These are phyloP conservation scores for Himalopsyche tibetana DNA, from an alignment of 2,888 invertebrate genomes.

Conservation along the genomic window DNA sequence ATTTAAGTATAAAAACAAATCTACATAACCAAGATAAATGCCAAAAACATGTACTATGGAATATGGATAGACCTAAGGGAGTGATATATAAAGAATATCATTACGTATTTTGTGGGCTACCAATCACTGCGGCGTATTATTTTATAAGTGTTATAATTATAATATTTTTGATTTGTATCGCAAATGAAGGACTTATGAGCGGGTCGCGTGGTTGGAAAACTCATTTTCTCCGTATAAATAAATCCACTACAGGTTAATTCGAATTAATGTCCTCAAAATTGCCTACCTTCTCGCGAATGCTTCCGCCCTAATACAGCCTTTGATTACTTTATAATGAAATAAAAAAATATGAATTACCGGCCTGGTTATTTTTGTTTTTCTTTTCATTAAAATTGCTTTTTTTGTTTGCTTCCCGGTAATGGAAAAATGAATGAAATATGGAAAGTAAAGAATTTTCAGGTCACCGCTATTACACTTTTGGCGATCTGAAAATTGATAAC, in stretches of 20 bases:
- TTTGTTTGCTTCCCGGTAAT: neutral
- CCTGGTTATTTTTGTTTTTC: conserved; percentile 10
- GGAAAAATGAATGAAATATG: too few relatives aligned
- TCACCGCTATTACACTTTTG: too few relatives aligned
- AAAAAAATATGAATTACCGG: conserved; percentile 15
- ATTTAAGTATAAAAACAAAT: too few relatives aligned
- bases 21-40: too few relatives aligned
- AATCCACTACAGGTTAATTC: conserved; percentile 41
- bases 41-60: too few relatives aligned
- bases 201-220: conserved; percentile 44
- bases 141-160: conserved; percentile 28
- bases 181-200: conserved; percentile 31
- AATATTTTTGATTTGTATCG: conserved; percentile 20
- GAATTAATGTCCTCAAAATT: conserved; percentile 29
- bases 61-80: too few relatives aligned
- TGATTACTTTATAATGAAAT: conserved; percentile 34
- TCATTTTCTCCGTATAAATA: conserved; percentile 35
- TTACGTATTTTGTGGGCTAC: neutral
- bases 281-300: conserved; percentile 5
- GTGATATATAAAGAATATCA: too few relatives aligned
- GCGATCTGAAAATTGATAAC: too few relatives aligned
- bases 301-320: conserved; percentile 30
- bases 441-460: too few relatives aligned
- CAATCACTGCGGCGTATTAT: neutral
- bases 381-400: conserved; percentile 9